Evolutionary conservation across 1,140 invertebrate species (phyloP).

Genomic region (Anagrus nilaparvatae): DNA sequence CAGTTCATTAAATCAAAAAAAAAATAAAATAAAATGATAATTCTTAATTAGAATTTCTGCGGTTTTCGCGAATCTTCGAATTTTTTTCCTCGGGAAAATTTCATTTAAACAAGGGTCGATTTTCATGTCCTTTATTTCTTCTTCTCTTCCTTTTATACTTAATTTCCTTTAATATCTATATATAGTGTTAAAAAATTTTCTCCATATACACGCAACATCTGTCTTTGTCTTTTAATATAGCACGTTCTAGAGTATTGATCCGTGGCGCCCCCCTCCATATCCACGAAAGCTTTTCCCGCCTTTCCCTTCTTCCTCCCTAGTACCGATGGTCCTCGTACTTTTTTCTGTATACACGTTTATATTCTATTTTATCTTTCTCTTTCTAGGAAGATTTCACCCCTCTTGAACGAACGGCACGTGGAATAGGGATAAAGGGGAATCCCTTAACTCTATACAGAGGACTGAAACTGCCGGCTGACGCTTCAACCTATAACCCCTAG

Average conservation of each 20-base stretch:
- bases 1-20: too few species aligned
- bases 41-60: conserved; percentile 8
- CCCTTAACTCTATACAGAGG: conserved; percentile 19
- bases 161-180: too few species aligned
- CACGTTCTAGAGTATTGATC: conserved; percentile 23
- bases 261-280: conserved; percentile 16
- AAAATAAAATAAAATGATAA: conserved; percentile 10
- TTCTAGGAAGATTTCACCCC: conserved; percentile 16
- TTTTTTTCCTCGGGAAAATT: background rate
- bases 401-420: conserved; percentile 9
- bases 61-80: background rate
- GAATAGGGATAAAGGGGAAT: conserved; percentile 14
- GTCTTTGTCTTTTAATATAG: too few species aligned
- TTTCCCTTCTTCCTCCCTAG: background rate
- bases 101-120: too few species aligned
- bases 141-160: too few species aligned
- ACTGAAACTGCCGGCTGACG: conserved; percentile 18
- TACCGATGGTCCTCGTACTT: background rate
- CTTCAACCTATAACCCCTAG: too few species aligned
- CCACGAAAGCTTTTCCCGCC: too few species aligned
- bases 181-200: too few species aligned
- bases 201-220: too few species aligned
- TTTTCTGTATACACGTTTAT: background rate
- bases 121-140: too few species aligned
- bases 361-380: background rate